Evolutionary conservation across 1,140 invertebrate genomes (phyloP).

Genomic region (Dufourea novaeangliae): DNA sequence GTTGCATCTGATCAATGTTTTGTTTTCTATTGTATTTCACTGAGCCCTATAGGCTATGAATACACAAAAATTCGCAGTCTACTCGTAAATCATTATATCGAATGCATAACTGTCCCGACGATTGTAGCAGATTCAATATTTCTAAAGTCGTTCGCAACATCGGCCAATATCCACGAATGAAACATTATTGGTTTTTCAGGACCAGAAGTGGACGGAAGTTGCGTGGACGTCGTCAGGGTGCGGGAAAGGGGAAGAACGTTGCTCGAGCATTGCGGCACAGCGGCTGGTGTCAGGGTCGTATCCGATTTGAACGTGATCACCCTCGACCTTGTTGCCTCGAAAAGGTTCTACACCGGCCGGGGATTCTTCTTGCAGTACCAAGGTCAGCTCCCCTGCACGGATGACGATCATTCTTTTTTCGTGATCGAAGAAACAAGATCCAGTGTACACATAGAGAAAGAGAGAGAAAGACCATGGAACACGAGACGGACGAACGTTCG

Average conservation of each 20-base stretch:
- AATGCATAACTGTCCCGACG: no score
- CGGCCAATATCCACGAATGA: no score
- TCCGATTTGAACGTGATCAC: slow-evolving; percentile 77
- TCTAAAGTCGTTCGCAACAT: no score
- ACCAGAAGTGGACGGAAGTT: slow-evolving; percentile 74
- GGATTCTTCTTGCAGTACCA: slow-evolving; percentile 79
- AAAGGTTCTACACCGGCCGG: slow-evolving; percentile 72
- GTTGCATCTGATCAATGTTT: no score
- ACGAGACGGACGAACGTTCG: neutral
- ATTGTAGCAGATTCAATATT: no score
- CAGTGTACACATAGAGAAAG: no score
- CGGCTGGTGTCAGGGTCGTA: slow-evolving; percentile 72
- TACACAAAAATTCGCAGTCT: no score
- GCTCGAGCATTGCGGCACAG: slow-evolving; percentile 76
- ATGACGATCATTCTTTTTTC: neutral
- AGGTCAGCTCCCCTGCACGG: slow-evolving; percentile 61
- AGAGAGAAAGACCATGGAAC: slow-evolving; percentile 2
- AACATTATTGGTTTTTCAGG: slow-evolving; percentile 55
- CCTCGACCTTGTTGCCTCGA: slow-evolving; percentile 75
- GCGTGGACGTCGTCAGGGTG: slow-evolving; percentile 75
- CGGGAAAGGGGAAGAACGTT: slow-evolving; percentile 75
- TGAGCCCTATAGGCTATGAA: no score
- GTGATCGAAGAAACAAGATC: slow-evolving; percentile 13
- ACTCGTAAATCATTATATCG: no score
- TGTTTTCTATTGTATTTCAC: no score